Evolutionary conservation across 2,888 invertebrate species (phyloP).

Genomic region (Ceratothoa steindachneri): DNA sequence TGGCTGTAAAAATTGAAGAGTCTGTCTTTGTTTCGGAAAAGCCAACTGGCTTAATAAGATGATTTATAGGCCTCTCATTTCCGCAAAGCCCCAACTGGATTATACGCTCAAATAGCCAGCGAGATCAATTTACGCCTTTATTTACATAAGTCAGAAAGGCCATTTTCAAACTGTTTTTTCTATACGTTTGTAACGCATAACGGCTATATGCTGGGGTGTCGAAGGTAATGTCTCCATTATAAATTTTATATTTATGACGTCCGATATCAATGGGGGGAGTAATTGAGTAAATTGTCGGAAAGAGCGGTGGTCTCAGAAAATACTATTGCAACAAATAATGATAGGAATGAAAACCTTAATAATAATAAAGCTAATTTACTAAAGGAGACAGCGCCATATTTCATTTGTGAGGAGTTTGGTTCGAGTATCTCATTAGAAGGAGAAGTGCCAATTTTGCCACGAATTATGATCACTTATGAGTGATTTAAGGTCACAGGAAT

Average conservation of each 20-base stretch:
- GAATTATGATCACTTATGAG: not conserved
- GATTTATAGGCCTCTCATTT: not conserved
- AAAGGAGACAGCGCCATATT: not conserved
- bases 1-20: not conserved
- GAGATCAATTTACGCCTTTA: not conserved
- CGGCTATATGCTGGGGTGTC: not conserved
- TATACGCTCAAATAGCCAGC: not conserved
- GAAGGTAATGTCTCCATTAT: not conserved
- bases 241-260: not conserved
- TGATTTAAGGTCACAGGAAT: not conserved
- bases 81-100: not conserved
- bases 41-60: not conserved
- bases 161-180: not conserved
- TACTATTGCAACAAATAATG: conserved; percentile 6
- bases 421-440: not conserved
- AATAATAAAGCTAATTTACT: conserved; percentile 3
- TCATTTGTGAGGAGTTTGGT: not conserved
- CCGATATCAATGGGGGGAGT: not conserved
- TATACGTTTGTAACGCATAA: not conserved
- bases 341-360: not conserved
- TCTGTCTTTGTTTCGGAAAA: not conserved
- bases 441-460: not conserved
- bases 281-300: conserved; percentile 3
- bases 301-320: not conserved
- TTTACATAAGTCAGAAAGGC: not conserved